Conservation (phyloP, 2,113 vertebrate genomes). For the Lamprotornis superbus region DNA sequence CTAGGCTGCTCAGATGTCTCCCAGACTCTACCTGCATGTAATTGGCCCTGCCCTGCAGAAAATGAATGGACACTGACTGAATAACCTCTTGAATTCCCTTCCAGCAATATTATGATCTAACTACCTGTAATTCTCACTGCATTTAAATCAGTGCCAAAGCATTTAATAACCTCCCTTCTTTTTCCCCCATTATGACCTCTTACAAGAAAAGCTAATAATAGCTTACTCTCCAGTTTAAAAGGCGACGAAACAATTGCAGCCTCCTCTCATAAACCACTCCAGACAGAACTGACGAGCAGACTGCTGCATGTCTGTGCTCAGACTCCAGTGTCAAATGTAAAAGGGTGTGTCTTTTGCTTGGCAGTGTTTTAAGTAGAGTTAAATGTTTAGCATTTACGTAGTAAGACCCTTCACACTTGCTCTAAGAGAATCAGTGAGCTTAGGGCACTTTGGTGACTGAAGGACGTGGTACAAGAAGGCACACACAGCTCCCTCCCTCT, state of each 20-base stretch:
- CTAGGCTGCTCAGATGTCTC: neutral
- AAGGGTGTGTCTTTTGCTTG: neutral
- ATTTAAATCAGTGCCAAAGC: neutral
- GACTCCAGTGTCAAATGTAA: neutral
- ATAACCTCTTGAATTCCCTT: neutral
- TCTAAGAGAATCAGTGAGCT: neutral
- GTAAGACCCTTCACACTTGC: neutral
- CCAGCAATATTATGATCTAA: neutral
- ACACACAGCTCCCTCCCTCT: accelerated
- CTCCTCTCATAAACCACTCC: neutral
- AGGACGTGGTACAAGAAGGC: neutral
- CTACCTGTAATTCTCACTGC: neutral
- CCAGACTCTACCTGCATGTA: neutral
- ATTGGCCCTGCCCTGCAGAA: neutral
- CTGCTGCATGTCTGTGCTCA: neutral
- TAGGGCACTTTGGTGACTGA: neutral
- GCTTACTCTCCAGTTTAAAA: neutral
- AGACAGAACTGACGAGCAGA: neutral
- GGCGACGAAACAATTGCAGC: neutral
- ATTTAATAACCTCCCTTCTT: neutral
- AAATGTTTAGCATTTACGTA: neutral
- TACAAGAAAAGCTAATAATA: conserved; percentile 47
- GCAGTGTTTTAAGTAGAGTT: neutral
- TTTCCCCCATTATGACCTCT: neutral
- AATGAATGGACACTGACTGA: neutral